phyloP scores from a whole-genome alignment of 2,797 vertebrate genomes.

The Neostethus bicornis region DNA sequence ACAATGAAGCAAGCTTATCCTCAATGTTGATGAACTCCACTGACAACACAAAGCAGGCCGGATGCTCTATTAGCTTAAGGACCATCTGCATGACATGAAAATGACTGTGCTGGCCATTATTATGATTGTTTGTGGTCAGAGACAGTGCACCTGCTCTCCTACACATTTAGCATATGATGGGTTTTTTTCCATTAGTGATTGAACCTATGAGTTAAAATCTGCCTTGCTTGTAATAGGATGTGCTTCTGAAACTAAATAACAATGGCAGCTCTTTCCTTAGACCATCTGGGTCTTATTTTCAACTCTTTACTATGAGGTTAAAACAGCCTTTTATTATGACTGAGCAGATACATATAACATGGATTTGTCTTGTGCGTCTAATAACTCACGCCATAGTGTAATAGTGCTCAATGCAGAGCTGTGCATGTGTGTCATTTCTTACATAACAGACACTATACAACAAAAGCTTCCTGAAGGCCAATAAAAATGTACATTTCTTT shows the following conservation, averaged over 20 bases:
- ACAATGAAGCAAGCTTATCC: constrained; percentile 43
- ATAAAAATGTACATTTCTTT: neutral
- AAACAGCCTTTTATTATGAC: constrained; percentile 19
- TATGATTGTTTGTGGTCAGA: constrained; percentile 37
- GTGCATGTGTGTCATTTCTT: constrained; percentile 27
- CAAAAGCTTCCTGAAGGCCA: constrained; percentile 4
- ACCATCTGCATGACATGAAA: constrained; percentile 32
- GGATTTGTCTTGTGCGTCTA: constrained; percentile 30
- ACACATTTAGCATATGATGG: constrained; percentile 13
- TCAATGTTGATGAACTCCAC: constrained; percentile 36
- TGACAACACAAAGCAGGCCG: constrained; percentile 9
- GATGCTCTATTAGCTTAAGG: constrained; percentile 12
- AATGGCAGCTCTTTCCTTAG: constrained; percentile 7
- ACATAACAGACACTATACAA: constrained; percentile 17
- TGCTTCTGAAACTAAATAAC: constrained; percentile 12
- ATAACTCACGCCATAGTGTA: constrained; percentile 20
- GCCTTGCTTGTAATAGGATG: constrained; percentile 1
- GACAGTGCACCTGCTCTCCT: constrained; percentile 26
- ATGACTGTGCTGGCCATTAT: constrained; percentile 34
- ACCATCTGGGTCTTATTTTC: constrained; percentile 3
- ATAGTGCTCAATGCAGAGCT: constrained; percentile 30
- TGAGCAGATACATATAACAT: constrained; percentile 29
- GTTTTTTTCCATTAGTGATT: constrained; percentile 14
- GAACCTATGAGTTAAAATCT: constrained; percentile 18
- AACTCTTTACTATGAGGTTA: constrained; percentile 21